A percentile compares a stretch with the other conserved stretches of the same genome.
Conservation (phyloP, 92 coral and sea anemone genomes). For the Epizoanthus scotinus region DNA sequence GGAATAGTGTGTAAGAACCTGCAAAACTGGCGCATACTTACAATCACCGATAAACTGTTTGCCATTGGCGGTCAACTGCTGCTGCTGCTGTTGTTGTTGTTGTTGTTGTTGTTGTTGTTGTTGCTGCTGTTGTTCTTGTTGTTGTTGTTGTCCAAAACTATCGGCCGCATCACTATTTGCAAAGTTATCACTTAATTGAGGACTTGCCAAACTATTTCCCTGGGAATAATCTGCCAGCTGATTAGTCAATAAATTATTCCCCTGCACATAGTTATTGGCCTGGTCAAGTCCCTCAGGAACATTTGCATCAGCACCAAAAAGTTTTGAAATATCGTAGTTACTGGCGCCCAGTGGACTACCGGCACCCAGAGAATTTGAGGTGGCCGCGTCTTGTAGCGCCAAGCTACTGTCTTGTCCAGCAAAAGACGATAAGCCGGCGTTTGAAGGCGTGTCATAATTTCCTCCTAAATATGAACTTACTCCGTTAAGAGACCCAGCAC, state of each 20-base stretch:
- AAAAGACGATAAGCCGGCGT: background rate
- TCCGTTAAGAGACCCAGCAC: conserved; percentile 29
- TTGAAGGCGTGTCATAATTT: conserved; percentile 22
- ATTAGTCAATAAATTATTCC: background rate
- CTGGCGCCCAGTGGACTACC: conserved; percentile 10
- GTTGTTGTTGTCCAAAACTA: background rate
- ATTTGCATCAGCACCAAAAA: conserved; percentile 24
- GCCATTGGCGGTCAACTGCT: conserved; percentile 7
- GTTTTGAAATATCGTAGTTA: conserved; percentile 35
- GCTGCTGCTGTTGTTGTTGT: conserved; percentile 9
- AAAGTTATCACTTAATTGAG: conserved; percentile 13
- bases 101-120: background rate
- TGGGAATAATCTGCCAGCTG: background rate
- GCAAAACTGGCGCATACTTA: background rate
- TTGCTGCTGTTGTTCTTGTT: too few relatives aligned
- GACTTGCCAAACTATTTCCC: background rate
- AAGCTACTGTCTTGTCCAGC: conserved; percentile 1
- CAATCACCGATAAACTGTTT: conserved; percentile 40
- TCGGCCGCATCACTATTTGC: conserved; percentile 11
- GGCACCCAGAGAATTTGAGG: conserved; percentile 1
- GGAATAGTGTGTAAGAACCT: background rate
- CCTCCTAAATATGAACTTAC: conserved; percentile 40
- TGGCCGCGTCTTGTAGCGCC: conserved; percentile 14
- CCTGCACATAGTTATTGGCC: background rate
- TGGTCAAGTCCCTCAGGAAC: conserved; percentile 22